Percentiles rank a stretch among this genome's conserved stretches.
Conservation (phyloP, 2,888 invertebrate species). For the Cordilura impudica region DNA sequence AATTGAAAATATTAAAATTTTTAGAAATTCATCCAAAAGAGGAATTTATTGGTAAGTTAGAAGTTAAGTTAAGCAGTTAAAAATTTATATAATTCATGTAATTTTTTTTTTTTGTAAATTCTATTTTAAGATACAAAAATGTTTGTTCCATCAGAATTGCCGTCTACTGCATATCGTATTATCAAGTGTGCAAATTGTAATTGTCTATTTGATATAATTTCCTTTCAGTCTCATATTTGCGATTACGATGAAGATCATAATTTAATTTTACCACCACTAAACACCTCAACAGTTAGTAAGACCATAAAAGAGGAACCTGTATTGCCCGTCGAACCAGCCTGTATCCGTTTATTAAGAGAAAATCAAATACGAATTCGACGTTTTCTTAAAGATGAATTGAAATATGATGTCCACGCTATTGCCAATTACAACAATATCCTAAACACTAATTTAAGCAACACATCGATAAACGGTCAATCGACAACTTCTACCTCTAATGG, state of each 20-base stretch:
- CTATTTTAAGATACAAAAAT: slow-evolving; percentile 39
- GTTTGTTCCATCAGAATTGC: slow-evolving; percentile 2
- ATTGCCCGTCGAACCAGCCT: slow-evolving; percentile 67
- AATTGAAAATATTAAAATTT: slow-evolving; percentile 69
- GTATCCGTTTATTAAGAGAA: slow-evolving; percentile 72
- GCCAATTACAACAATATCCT: background rate
- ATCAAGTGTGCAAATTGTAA: slow-evolving; percentile 73
- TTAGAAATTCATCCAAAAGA: slow-evolving; percentile 62
- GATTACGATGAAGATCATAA: slow-evolving; percentile 68
- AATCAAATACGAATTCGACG: slow-evolving; percentile 76
- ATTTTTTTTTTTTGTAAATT: too few species aligned
- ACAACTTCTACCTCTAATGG: background rate
- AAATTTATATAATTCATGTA: background rate
- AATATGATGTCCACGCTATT: slow-evolving; percentile 71
- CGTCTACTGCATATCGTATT: slow-evolving; percentile 56
- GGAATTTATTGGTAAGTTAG: slow-evolving; percentile 36
- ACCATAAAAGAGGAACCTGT: slow-evolving; percentile 62
- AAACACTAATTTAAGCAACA: slow-evolving; percentile 9
- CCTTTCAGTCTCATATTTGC: slow-evolving; percentile 71
- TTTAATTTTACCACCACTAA: slow-evolving; percentile 50
- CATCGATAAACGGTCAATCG: background rate
- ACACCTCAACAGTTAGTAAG: slow-evolving; percentile 37
- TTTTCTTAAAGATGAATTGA: slow-evolving; percentile 75
- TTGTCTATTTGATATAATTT: slow-evolving; percentile 67
- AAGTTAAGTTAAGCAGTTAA: background rate